Percentiles rank a stretch among this genome's conserved stretches.
phyloP scores from a whole-genome alignment of 2,888 invertebrate genomes.

The Drosophila tripunctata region DNA sequence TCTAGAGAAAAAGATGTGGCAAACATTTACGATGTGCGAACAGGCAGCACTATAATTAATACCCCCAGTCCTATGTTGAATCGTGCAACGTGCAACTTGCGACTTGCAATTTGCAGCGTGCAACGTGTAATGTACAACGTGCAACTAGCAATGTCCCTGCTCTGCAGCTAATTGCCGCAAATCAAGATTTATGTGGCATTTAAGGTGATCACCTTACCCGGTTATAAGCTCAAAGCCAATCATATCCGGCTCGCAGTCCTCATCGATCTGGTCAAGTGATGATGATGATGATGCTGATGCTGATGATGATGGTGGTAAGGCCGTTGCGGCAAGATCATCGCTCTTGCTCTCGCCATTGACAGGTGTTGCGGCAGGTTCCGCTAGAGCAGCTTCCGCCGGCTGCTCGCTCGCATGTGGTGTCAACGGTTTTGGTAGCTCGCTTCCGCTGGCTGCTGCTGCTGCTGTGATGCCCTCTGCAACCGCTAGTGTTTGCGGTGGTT shows the following conservation, averaged over 20 bases:
- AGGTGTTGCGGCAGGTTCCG: constrained; percentile 50
- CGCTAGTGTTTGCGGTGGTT: constrained; percentile 19
- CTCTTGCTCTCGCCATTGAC: constrained; percentile 68
- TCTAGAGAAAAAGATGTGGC: constrained; percentile 4
- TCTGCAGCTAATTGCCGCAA: constrained; percentile 55
- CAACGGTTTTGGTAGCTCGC: constrained; percentile 83
- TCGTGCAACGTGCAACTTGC: background rate
- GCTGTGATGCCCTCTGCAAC: constrained; percentile 41
- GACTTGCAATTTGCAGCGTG: background rate
- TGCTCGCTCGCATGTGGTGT: constrained; percentile 63
- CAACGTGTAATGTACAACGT: background rate
- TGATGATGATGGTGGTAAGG: constrained; percentile 45
- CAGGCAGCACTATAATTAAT: constrained; percentile 52
- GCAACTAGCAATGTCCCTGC: constrained; percentile 41
- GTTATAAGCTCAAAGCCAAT: constrained; percentile 96
- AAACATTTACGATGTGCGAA: constrained; percentile 63
- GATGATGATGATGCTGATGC: background rate
- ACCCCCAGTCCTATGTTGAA: constrained; percentile 2
- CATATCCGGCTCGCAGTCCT: constrained; percentile 95
- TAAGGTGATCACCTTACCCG: constrained; percentile 86
- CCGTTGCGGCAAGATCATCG: constrained; percentile 61
- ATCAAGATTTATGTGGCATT: constrained; percentile 42
- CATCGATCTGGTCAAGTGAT: constrained; percentile 82
- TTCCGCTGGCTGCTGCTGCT: constrained; percentile 60
- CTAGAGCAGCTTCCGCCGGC: constrained; percentile 72